A percentile compares a stretch with the other conserved stretches of the same genome.
Evolutionary conservation across 2,797 vertebrate genomes (phyloP).

Genomic region (Rhinophrynus dorsalis): DNA sequence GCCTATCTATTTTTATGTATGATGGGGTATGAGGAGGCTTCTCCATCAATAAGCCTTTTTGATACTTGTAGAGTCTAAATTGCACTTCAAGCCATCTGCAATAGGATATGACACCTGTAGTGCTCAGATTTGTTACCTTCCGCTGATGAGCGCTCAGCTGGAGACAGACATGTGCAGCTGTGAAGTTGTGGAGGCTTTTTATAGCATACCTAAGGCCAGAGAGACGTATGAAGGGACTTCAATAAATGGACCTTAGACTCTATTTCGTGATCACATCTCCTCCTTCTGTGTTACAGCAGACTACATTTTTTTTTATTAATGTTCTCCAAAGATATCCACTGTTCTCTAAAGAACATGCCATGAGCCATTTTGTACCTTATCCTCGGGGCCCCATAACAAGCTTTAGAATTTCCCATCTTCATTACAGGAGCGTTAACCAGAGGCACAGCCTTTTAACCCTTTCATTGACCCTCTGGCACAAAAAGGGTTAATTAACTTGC

Average conservation of each 20-base stretch:
- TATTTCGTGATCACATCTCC: no score
- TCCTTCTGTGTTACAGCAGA: no score
- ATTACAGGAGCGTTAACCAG: no score
- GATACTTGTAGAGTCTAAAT: constrained; percentile 15
- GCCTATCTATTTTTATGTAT: neutral
- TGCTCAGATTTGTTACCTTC: neutral
- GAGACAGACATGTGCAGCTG: constrained; percentile 9
- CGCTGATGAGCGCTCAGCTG: constrained; percentile 19
- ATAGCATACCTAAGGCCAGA: constrained; percentile 3
- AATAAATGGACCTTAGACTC: constrained; percentile 25
- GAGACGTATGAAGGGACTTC: neutral
- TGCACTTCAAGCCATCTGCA: constrained; percentile 34
- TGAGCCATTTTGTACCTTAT: no score
- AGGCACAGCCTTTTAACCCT: no score
- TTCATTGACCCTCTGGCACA: no score
- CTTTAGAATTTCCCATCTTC: no score
- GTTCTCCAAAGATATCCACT: no score
- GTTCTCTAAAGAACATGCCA: no score
- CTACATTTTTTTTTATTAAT: no score
- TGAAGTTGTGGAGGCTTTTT: constrained; percentile 21
- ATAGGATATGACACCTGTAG: constrained; percentile 24
- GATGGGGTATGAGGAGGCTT: constrained; percentile 1
- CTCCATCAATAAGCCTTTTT: neutral
- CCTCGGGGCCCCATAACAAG: no score
- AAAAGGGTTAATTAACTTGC: no score